Conservation (phyloP, 2,888 invertebrate species). For the Homarus gammarus region DNA sequence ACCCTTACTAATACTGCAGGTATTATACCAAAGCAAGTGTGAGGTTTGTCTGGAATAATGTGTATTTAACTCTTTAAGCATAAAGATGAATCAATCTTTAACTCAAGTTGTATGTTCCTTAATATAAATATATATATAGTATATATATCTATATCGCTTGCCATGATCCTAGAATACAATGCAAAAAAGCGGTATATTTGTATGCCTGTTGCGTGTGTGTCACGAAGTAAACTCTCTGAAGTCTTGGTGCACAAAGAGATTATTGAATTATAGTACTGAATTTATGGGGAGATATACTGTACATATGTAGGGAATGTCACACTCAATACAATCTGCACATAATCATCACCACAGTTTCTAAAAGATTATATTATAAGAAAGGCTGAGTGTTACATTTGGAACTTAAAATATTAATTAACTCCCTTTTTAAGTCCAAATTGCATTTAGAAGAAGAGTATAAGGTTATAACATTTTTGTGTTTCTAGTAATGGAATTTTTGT, state of each 20-base stretch:
- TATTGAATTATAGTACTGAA: not conserved
- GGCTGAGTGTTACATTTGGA: too few relatives aligned
- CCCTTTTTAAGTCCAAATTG: too few relatives aligned
- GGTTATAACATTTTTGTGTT: too few relatives aligned
- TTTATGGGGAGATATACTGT: not conserved
- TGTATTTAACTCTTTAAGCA: not conserved
- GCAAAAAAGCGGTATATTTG: constrained; percentile 6
- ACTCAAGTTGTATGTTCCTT: constrained; percentile 51
- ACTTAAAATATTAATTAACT: too few relatives aligned
- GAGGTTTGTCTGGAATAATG: not conserved
- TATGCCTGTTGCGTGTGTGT: not conserved
- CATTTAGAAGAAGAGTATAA: too few relatives aligned
- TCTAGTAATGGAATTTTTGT: too few relatives aligned
- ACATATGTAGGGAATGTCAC: too few relatives aligned
- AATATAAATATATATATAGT: constrained; percentile 47
- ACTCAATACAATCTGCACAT: too few relatives aligned
- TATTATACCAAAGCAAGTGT: constrained; percentile 52
- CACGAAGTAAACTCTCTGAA: not conserved
- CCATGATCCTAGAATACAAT: constrained; percentile 55
- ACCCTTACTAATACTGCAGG: constrained; percentile 35
- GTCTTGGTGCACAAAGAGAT: not conserved
- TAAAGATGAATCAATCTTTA: constrained; percentile 10
- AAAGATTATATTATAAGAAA: too few relatives aligned
- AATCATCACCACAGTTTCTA: too few relatives aligned
- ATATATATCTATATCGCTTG: constrained; percentile 49